Percentiles rank a stretch among this genome's conserved stretches.
Conservation (phyloP, 2,888 invertebrate species). For the Eudemis profundana region DNA sequence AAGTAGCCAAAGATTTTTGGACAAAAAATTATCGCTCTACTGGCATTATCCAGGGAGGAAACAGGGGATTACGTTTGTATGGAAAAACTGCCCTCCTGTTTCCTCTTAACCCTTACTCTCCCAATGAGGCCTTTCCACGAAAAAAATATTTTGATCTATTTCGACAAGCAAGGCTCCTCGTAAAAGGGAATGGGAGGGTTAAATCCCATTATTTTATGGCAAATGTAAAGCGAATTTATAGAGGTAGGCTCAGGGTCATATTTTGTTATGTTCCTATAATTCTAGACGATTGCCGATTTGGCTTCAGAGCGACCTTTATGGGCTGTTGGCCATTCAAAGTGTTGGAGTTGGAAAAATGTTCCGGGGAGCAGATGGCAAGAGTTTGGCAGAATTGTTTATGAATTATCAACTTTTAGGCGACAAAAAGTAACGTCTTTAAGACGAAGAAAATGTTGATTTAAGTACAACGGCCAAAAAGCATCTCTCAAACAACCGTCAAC, state of each 20-base stretch:
- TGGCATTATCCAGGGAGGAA: too few species aligned
- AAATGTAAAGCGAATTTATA: constrained; percentile 80
- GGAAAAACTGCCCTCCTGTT: not conserved
- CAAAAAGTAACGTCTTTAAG: too few species aligned
- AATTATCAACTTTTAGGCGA: not conserved
- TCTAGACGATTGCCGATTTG: constrained; percentile 59
- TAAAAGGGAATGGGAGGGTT: constrained; percentile 79
- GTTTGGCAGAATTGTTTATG: constrained; percentile 10
- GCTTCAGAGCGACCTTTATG: constrained; percentile 41
- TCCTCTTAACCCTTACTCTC: constrained; percentile 1
- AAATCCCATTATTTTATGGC: constrained; percentile 83
- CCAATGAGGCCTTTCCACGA: constrained; percentile 50
- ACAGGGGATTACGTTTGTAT: not conserved
- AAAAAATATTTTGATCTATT: constrained; percentile 73
- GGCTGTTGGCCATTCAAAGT: constrained; percentile 32
- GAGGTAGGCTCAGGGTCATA: constrained; percentile 73
- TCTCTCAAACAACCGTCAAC: too few species aligned
- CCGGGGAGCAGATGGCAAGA: constrained; percentile 17
- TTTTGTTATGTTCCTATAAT: constrained; percentile 82
- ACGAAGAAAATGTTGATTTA: too few species aligned
- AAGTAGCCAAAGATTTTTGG: too few species aligned
- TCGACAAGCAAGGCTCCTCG: constrained; percentile 66
- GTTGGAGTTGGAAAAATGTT: constrained; percentile 36
- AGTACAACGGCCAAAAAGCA: too few species aligned
- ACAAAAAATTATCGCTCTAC: too few species aligned